phyloP scores from a whole-genome alignment of 2,113 vertebrate genomes.

The Choloepus hoffmanni region DNA sequence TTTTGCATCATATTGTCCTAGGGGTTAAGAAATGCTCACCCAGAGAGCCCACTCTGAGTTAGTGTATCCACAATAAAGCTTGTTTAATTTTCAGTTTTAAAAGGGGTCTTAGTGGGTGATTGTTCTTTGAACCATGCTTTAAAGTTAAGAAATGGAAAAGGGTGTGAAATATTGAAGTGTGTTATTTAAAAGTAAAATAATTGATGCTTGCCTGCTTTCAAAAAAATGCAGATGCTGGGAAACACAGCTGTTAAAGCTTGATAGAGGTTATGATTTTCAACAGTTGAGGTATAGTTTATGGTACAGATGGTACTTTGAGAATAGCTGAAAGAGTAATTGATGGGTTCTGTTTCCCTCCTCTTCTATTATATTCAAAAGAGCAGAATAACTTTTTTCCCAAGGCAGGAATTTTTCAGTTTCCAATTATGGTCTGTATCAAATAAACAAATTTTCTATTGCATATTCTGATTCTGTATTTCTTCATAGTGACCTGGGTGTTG shows the following conservation, averaged over 20 bases:
- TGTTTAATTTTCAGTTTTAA: slow-evolving; percentile 73
- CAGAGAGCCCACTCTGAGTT: slow-evolving; percentile 24
- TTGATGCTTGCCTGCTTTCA: slow-evolving; percentile 40
- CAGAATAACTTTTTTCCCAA: slow-evolving; percentile 71
- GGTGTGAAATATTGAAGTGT: slow-evolving; percentile 36
- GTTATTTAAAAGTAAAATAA: slow-evolving; percentile 40
- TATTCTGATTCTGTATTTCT: slow-evolving; percentile 39
- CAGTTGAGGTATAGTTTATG: slow-evolving; percentile 86
- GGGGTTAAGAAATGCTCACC: slow-evolving; percentile 49
- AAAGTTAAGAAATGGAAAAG: slow-evolving; percentile 56
- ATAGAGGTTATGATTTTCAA: slow-evolving; percentile 85
- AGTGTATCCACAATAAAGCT: slow-evolving; percentile 27
- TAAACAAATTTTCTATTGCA: slow-evolving; percentile 59
- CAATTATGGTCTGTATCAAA: slow-evolving; percentile 72
- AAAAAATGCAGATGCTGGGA: slow-evolving; percentile 66
- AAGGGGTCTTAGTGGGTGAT: slow-evolving; percentile 32
- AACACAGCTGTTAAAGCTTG: slow-evolving; percentile 80
- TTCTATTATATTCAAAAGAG: slow-evolving; percentile 73
- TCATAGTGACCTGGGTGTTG: slow-evolving; percentile 59
- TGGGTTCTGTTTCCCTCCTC: slow-evolving; percentile 70
- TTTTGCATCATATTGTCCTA: slow-evolving; percentile 29
- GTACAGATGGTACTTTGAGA: slow-evolving; percentile 82
- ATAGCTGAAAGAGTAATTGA: slow-evolving; percentile 78
- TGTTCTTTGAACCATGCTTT: slow-evolving; percentile 59
- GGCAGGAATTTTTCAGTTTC: slow-evolving; percentile 67